Conservation (phyloP, 2,888 invertebrate genomes). For the Nemoura dubitans region DNA sequence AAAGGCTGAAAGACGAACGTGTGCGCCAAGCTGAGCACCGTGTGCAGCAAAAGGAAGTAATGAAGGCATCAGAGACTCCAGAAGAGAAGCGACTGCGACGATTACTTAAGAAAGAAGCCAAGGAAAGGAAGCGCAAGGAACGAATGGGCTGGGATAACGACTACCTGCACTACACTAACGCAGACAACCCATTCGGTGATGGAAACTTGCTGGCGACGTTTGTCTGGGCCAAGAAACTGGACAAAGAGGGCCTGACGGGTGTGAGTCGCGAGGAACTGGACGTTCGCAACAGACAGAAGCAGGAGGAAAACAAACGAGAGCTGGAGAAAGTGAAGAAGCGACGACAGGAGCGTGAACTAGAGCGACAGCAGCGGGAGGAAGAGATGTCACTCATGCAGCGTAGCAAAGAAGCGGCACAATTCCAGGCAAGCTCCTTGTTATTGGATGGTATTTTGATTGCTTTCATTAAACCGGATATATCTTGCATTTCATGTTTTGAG, state of each 20-base stretch:
- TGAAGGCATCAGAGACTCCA: slow-evolving; percentile 92
- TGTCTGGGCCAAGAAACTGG: slow-evolving; percentile 95
- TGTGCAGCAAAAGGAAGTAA: slow-evolving; percentile 74
- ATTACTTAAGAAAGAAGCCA: slow-evolving; percentile 88
- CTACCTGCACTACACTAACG: slow-evolving; percentile 95
- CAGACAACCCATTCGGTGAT: slow-evolving; percentile 99
- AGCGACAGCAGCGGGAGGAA: slow-evolving; percentile 82
- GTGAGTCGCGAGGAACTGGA: slow-evolving; percentile 84
- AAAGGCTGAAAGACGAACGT: slow-evolving; percentile 78
- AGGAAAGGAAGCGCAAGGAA: slow-evolving; percentile 86
- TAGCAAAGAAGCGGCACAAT: slow-evolving; percentile 89
- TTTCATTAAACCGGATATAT: too few species aligned
- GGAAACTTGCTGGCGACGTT: slow-evolving; percentile 93
- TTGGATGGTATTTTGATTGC: too few species aligned
- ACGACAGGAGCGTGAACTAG: slow-evolving; percentile 86
- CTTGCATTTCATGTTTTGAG: too few species aligned
- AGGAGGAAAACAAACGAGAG: slow-evolving; percentile 90
- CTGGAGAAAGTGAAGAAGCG: slow-evolving; percentile 95
- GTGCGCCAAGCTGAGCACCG: slow-evolving; percentile 71
- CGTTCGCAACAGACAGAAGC: slow-evolving; percentile 82
- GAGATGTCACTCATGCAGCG: slow-evolving; percentile 86
- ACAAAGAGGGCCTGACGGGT: slow-evolving; percentile 88
- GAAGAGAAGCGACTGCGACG: slow-evolving; percentile 91
- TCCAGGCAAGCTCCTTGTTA: slow-evolving; percentile 58
- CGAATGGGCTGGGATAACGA: slow-evolving; percentile 98